Percentiles rank a stretch among this genome's conserved stretches.
Evolutionary conservation across 2,888 invertebrate genomes (phyloP).

Genomic region (Xanthostigma xanthostigma): DNA sequence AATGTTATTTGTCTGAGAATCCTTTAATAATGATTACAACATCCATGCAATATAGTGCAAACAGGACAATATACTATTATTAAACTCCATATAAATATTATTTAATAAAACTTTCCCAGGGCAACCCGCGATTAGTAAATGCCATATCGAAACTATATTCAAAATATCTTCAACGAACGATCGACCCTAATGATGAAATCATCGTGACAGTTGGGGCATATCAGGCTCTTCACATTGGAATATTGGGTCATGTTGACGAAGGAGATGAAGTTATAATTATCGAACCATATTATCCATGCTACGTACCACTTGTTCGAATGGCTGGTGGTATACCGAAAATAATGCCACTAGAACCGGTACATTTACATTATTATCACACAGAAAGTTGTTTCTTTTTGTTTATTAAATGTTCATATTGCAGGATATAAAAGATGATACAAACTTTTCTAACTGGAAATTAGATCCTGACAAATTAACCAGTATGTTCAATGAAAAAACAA

Average conservation of each 20-base stretch:
- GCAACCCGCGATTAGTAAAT: constrained; percentile 47
- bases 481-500: constrained; percentile 50
- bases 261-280: constrained; percentile 53
- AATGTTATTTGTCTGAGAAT: too few relatives aligned
- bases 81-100: not conserved
- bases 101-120: constrained; percentile 28
- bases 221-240: constrained; percentile 46
- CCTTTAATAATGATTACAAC: too few relatives aligned
- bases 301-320: constrained; percentile 47
- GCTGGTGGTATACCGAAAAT: constrained; percentile 49
- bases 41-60: too few relatives aligned
- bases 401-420: constrained; percentile 12
- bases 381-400: not conserved
- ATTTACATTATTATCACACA: constrained; percentile 8
- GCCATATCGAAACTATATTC: constrained; percentile 46
- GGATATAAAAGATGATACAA: constrained; percentile 26
- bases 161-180: constrained; percentile 33
- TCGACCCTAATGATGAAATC: constrained; percentile 46
- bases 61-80: too few relatives aligned
- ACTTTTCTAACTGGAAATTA: constrained; percentile 47
- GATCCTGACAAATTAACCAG: constrained; percentile 43
- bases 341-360: constrained; percentile 42
- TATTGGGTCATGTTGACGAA: constrained; percentile 40
- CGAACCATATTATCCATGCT: constrained; percentile 62
- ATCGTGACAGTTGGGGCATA: constrained; percentile 55